phyloP scores from a whole-genome alignment of 1,140 invertebrate genomes.

The Panulirus ornatus region DNA sequence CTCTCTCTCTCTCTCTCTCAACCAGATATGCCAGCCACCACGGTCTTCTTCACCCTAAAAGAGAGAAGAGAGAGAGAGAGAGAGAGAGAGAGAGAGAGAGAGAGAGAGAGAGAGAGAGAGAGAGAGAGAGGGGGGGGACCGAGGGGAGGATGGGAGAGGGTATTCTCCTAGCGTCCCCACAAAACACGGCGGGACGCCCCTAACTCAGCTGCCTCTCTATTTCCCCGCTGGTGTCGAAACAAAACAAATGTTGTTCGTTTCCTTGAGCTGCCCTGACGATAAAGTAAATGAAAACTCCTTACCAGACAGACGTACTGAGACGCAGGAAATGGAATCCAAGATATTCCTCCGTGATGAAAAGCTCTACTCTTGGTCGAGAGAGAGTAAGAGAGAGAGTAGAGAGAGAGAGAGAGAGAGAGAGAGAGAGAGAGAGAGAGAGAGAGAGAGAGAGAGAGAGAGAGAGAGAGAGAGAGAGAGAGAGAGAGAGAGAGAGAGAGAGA shows the following conservation, averaged over 20 bases:
- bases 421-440: not conserved
- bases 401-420: not conserved
- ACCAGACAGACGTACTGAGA: not conserved
- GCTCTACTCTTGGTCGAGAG: too few relatives aligned
- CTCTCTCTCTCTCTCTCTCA: too few relatives aligned
- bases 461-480: not conserved
- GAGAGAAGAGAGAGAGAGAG: too few relatives aligned
- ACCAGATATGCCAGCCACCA: too few relatives aligned
- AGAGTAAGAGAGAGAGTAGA: not conserved
- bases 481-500: conserved; percentile 19
- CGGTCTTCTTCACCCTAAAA: too few relatives aligned
- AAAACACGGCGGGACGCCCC: too few relatives aligned
- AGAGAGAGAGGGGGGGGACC: too few relatives aligned
- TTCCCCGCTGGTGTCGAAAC: conserved; percentile 5
- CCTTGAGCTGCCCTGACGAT: not conserved
- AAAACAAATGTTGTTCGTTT: not conserved
- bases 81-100: too few relatives aligned
- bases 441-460: not conserved
- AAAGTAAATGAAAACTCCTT: not conserved
- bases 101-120: too few relatives aligned
- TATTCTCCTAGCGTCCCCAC: too few relatives aligned
- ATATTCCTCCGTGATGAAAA: not conserved
- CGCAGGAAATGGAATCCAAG: not conserved
- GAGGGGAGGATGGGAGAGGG: too few relatives aligned
- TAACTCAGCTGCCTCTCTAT: too few relatives aligned